Evolutionary conservation across 2,888 invertebrate species (phyloP), one percentile per base, ranked within the genome.

Genomic region (Callinectes sapidus): DNA sequence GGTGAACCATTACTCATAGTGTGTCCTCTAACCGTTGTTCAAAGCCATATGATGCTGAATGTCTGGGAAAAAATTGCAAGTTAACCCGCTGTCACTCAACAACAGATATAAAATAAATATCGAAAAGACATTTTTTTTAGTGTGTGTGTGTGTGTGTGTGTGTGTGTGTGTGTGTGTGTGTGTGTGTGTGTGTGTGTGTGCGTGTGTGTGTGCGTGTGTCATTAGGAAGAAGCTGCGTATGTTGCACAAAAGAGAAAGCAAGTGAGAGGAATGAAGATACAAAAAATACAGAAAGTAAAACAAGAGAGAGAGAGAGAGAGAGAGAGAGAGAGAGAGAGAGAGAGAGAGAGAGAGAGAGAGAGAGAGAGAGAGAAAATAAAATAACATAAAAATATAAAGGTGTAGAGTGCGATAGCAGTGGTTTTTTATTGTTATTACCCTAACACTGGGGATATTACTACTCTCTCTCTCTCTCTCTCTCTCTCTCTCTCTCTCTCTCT

Each of bases 61-160:
- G 61, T 5, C 61, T 5, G 23, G 23, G 23, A 28, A 71, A 71
- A 23, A 28, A 8, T 2, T 71, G 28, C 71, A 71, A 28, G 71
- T 71, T 28, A 28, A 28, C 28, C 71, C 28, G 71, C 28, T 6
- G 71, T 71, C 71, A 23, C 6, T 71, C 23, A 71, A 28, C n/a
- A 28, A 8, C n/a, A 71, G 28, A 6, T 3, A 28, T 13, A 71
- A 28, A n/a, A 10, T 6, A 23, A 3, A 10, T 71, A 28, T 28
- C 13, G 71, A 6, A 28, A 71, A 28, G 1, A 1, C 10, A 8
- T 6, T 28, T n/a, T 71, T 71, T 28, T 71, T 28, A 28, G 71
- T 71, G 71, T 71, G 71, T 71, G 71, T 71, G 71, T 71, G 71
- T 71, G 71, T 71, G 71, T 71, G 71, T 71, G 71, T 71, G 71